Evolutionary conservation across 2,888 invertebrate genomes (phyloP).

Genomic region (Lochmaea capreae): DNA sequence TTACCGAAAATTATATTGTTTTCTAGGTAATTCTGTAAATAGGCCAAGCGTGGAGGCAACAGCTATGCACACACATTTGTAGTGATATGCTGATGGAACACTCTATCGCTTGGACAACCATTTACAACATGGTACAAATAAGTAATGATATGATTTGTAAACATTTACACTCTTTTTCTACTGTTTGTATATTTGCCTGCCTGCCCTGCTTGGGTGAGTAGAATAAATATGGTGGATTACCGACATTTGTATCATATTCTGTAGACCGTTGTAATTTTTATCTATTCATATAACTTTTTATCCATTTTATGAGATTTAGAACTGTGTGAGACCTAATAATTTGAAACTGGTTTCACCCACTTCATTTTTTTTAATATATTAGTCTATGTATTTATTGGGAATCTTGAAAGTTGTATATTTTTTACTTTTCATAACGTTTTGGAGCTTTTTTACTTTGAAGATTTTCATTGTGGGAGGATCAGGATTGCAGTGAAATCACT

Average conservation of each 20-base stretch:
- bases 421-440: constrained; percentile 66
- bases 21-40: constrained; percentile 64
- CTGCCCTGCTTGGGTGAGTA: constrained; percentile 59
- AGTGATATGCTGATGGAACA: constrained; percentile 31
- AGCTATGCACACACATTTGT: constrained; percentile 37
- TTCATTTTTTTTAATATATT: constrained; percentile 62
- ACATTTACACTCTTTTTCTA: constrained; percentile 67
- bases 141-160: constrained; percentile 66
- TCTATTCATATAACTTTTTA: constrained; percentile 63
- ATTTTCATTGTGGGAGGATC: constrained; percentile 47
- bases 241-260: constrained; percentile 63
- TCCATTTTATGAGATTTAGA: constrained; percentile 62
- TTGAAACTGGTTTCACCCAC: constrained; percentile 60
- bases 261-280: constrained; percentile 64
- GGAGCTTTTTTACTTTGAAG: constrained; percentile 59
- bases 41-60: constrained; percentile 57
- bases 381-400: constrained; percentile 65
- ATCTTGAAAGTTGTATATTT: constrained; percentile 65
- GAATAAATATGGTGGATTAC: constrained; percentile 53
- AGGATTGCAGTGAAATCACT: constrained; percentile 48
- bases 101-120: constrained; percentile 55
- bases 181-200: constrained; percentile 65
- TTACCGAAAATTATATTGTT: constrained; percentile 54
- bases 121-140: constrained; percentile 67
- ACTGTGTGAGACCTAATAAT: constrained; percentile 61